A percentile compares a stretch with the other conserved stretches of the same genome.
These are phyloP conservation scores for Stratiolaelaps scimitus DNA, from an alignment of 1,140 invertebrate species.

Conservation along the genomic window DNA sequence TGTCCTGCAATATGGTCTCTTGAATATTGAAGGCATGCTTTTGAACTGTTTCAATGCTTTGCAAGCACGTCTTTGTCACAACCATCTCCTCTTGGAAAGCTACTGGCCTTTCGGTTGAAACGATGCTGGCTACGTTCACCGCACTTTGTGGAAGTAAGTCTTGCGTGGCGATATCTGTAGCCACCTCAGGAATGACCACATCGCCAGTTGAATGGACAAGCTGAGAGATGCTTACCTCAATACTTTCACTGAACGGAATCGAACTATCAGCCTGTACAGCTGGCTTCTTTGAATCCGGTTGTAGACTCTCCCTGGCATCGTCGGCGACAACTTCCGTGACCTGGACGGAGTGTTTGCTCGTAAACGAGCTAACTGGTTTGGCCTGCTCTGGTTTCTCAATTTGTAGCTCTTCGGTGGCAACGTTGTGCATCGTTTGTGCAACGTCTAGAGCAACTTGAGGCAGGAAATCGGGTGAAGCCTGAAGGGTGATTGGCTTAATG, in stretches of 20 bases:
- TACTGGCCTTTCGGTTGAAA: neutral
- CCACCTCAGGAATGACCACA: neutral
- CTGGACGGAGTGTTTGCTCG: constrained; percentile 3
- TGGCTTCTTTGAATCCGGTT: neutral
- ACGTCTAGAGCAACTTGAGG: neutral
- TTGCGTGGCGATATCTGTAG: neutral
- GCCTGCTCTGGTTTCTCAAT: neutral
- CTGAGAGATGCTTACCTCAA: neutral
- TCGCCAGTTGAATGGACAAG: neutral
- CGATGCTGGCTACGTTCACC: neutral
- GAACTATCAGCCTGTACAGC: neutral
- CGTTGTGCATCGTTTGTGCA: neutral
- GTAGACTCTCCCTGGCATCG: constrained; percentile 3
- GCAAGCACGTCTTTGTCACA: neutral
- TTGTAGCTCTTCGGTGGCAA: neutral
- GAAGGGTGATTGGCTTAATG: neutral
- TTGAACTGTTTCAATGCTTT: neutral
- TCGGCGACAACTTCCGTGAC: neutral
- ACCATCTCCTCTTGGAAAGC: neutral
- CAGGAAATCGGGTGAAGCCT: neutral
- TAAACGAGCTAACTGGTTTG: neutral
- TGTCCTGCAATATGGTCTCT: constrained; percentile 2
- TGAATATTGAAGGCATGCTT: constrained; percentile 4
- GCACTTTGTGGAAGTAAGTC: constrained; percentile 3
- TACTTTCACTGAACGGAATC: neutral